phyloP scores from a whole-genome alignment of 2,113 vertebrate genomes.

The Columbina picui region DNA sequence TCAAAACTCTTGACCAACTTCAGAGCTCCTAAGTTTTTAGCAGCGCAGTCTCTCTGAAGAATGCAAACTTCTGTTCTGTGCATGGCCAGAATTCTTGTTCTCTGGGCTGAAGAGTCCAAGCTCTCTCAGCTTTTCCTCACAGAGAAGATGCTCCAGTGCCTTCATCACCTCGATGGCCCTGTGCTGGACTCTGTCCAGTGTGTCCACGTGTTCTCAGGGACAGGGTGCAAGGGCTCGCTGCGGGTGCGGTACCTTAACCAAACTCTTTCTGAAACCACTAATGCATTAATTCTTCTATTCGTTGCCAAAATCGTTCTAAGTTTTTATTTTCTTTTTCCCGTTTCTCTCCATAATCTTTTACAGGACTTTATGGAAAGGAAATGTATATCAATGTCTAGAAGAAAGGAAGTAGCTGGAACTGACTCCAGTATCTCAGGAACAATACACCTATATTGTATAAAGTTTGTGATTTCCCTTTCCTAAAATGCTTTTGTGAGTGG shows the following conservation, averaged over 20 bases:
- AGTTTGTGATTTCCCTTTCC: constrained; percentile 44
- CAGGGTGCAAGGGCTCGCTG: fast-evolving
- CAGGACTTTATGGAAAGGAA: constrained; percentile 17
- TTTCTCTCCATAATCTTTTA: not conserved
- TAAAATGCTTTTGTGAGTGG: constrained; percentile 19
- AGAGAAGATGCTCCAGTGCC: not conserved
- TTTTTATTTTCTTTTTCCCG: constrained; percentile 12
- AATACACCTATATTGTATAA: constrained; percentile 10
- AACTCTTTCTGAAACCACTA: not conserved
- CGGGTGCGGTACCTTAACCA: not conserved
- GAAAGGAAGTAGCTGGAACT: constrained; percentile 47
- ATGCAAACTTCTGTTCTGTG: not conserved
- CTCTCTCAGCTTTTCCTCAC: not conserved
- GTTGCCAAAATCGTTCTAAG: not conserved
- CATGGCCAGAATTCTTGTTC: not conserved
- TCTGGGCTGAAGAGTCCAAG: not conserved
- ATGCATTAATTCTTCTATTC: not conserved
- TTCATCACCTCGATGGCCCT: not conserved
- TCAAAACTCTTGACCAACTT: not conserved
- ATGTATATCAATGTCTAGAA: not conserved
- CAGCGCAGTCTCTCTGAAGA: not conserved
- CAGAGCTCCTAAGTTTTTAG: not conserved
- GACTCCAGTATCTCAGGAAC: not conserved
- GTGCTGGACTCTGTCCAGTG: not conserved
- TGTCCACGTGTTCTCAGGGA: not conserved